phyloP scores from a whole-genome alignment of 2,797 vertebrate species.

The Pogoniulus pusillus region DNA sequence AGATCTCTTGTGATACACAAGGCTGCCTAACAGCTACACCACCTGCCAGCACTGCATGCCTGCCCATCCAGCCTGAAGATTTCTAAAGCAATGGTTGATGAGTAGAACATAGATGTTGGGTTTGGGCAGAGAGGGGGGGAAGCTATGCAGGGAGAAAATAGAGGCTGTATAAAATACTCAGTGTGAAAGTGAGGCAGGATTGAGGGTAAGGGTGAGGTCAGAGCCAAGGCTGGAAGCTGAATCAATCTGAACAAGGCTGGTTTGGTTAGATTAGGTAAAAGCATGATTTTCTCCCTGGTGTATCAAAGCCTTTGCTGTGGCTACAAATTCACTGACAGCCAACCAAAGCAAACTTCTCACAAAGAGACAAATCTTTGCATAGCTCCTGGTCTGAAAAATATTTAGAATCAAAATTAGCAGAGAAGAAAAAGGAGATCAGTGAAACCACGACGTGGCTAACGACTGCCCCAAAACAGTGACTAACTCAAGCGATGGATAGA shows the following conservation, averaged over 20 bases:
- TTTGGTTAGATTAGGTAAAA: constrained; percentile 67
- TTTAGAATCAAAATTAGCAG: constrained; percentile 5
- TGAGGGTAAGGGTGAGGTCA: constrained; percentile 71
- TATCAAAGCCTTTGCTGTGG: constrained; percentile 61
- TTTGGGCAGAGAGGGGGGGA: not conserved
- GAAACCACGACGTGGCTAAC: not conserved
- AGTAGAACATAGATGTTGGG: constrained; percentile 69
- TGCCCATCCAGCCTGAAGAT: constrained; percentile 81
- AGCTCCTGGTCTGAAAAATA: constrained; percentile 21
- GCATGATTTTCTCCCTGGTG: constrained; percentile 58
- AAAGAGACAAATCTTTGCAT: constrained; percentile 44
- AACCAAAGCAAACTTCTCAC: constrained; percentile 53
- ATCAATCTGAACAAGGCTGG: constrained; percentile 60
- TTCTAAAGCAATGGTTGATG: constrained; percentile 75
- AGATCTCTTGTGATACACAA: constrained; percentile 88
- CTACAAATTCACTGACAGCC: constrained; percentile 55
- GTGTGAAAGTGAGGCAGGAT: constrained; percentile 72
- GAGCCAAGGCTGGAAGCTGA: constrained; percentile 67
- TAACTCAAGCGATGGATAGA: not conserved
- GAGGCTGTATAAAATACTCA: constrained; percentile 72
- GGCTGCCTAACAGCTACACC: constrained; percentile 84
- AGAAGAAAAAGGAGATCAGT: not conserved
- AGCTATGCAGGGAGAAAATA: constrained; percentile 66
- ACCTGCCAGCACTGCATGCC: constrained; percentile 85
- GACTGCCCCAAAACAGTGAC: not conserved